These are phyloP conservation scores for Microcebus ravelobensis DNA, from an alignment of 2,113 vertebrate genomes.

Conservation along the genomic window DNA sequence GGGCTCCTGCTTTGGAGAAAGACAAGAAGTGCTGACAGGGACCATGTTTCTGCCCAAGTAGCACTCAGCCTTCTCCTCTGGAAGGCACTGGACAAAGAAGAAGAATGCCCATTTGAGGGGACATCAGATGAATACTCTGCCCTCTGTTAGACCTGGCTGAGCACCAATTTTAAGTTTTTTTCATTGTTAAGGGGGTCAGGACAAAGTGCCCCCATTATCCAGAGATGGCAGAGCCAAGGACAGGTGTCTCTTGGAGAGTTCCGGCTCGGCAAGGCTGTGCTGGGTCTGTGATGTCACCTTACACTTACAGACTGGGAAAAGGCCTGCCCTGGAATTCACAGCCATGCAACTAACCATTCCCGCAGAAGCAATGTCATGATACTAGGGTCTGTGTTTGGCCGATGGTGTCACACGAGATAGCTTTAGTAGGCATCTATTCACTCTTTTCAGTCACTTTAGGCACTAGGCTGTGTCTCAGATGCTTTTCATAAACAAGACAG, in stretches of 20 bases:
- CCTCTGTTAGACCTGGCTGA: accelerated
- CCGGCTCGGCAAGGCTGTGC: accelerated
- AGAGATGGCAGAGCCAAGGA: not conserved
- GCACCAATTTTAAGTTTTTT: not conserved
- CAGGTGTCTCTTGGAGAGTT: too few relatives aligned
- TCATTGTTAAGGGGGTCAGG: not conserved
- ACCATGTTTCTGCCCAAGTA: not conserved
- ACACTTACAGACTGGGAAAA: too few relatives aligned
- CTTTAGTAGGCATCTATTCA: not conserved
- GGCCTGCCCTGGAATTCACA: not conserved
- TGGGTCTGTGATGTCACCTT: too few relatives aligned
- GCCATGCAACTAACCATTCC: not conserved
- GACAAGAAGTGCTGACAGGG: not conserved
- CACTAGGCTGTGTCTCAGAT: not conserved
- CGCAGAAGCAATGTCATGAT: not conserved
- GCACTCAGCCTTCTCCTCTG: not conserved
- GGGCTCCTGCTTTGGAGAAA: not conserved
- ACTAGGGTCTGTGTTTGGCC: not conserved
- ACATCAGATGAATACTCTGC: too few relatives aligned
- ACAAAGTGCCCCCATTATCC: accelerated
- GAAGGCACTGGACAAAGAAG: not conserved
- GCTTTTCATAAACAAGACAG: not conserved
- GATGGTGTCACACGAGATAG: not conserved
- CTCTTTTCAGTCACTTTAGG: not conserved
- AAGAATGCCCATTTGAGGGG: not conserved